A percentile compares a stretch with the other conserved stretches of the same genome.
phyloP scores from a whole-genome alignment of 2,797 vertebrate genomes.

The Leuciscus waleckii region DNA sequence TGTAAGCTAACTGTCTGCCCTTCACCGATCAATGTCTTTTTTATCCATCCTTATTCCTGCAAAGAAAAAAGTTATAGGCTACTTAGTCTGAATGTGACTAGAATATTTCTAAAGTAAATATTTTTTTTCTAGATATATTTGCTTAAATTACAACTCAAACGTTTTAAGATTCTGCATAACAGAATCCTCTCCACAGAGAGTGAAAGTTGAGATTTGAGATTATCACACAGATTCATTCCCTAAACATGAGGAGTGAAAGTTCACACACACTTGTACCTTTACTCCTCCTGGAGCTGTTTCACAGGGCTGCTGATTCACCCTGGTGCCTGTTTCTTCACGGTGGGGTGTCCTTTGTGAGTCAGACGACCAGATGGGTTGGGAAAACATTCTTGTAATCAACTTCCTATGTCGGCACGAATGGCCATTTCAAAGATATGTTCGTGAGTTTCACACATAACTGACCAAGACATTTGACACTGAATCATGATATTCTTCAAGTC shows the following conservation, averaged over 20 bases:
- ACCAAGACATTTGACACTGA: conserved; percentile 37
- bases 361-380: conserved; percentile 68
- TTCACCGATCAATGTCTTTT: neutral
- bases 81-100: neutral
- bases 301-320: conserved; percentile 74
- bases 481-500: conserved; percentile 40
- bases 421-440: conserved; percentile 35
- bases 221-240: conserved; percentile 60
- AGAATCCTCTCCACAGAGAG: conserved; percentile 31
- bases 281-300: conserved; percentile 54
- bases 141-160: neutral
- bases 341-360: conserved; percentile 73
- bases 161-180: neutral
- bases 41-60: neutral
- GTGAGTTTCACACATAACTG: conserved; percentile 38
- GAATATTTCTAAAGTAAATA: neutral
- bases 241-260: conserved; percentile 73
- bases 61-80: neutral
- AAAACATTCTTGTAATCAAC: conserved; percentile 69
- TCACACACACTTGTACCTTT: conserved; percentile 62
- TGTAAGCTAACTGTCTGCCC: neutral
- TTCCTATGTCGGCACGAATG: conserved; percentile 39
- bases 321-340: conserved; percentile 61
- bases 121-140: neutral
- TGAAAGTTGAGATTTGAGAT: neutral